Evolutionary conservation across 2,113 vertebrate species (phyloP).

Genomic region (Prinia subflava): DNA sequence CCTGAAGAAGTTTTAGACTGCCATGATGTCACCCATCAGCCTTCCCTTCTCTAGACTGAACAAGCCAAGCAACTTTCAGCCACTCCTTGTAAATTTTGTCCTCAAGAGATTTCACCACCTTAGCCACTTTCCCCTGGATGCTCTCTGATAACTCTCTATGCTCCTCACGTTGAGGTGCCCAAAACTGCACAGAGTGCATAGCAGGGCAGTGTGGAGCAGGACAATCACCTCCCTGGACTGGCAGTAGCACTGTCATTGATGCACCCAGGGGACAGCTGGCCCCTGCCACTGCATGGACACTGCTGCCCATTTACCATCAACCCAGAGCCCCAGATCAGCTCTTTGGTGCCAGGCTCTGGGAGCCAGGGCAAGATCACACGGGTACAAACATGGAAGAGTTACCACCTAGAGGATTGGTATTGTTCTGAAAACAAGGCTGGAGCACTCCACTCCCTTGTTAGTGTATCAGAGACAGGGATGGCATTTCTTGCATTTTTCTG

Average conservation of each 20-base stretch:
- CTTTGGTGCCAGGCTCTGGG: neutral
- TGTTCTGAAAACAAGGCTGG: neutral
- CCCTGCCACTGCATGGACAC: neutral
- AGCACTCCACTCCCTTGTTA: neutral
- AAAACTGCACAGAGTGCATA: neutral
- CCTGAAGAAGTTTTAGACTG: neutral
- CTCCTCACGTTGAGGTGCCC: neutral
- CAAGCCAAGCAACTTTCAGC: neutral
- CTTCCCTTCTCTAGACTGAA: neutral
- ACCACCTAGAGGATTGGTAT: neutral
- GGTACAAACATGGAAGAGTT: fast-evolving
- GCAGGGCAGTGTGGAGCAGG: neutral
- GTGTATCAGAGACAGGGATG: neutral
- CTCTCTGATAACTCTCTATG: neutral
- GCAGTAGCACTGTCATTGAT: neutral
- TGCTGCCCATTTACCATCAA: neutral
- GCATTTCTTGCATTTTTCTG: neutral
- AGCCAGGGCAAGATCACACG: neutral
- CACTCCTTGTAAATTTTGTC: neutral
- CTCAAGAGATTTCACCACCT: neutral
- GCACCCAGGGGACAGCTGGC: too few relatives aligned
- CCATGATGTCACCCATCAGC: neutral
- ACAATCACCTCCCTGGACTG: neutral
- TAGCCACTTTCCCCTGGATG: neutral
- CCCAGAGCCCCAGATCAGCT: neutral